Evolutionary conservation across 1,140 invertebrate species (phyloP), one percentile per base, ranked within the genome.

Genomic region (Glossosoma conforme): DNA sequence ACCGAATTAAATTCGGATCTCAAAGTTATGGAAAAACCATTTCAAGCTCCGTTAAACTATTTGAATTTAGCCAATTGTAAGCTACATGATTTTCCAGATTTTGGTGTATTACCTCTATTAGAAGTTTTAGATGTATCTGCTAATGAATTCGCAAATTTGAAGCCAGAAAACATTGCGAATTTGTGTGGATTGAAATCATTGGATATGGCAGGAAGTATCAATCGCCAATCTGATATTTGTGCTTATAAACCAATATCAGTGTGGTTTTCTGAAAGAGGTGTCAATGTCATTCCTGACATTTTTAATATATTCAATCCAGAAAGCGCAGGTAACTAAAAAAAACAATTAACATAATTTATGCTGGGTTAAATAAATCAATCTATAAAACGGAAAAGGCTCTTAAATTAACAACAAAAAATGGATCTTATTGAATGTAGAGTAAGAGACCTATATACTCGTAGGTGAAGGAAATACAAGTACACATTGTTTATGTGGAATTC

Each of bases 41-140:
- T 80, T 10, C 63, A 61, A 51, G 77, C 78, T 2, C 78, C 78
- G 2, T 58, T 80, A 22, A 68, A 75, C 46, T 69, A 74, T 35
- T 50, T 80, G n/a, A 77, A 78, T 51, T 56, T 80, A 43, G 77
- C 77, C n/a, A 70, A 75, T 44, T 78, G 76, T 54, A 72, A 72
- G 25, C 62, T 80, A 28, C 60, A 70, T 44, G 56, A 65, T 24
- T 54, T 80, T 45, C 77, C 77, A 40, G 65, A 77, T 62, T 69
- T 77, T 61, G 78, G 78, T 17, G 62, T 72, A 42, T 20, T 80
- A 24, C 75, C 77, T 1, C 61, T 71, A 18, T 40, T 76, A 47
- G 22, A 62, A 15, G 52, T 68, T 2, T 72, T 73, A 35, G 75
- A 76, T 44, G 64, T 75, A 10, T 76, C 74, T 2, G 57, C 65